Base-by-base conservation (phyloP, 2,797 vertebrate genomes). In the Xiphophorus birchmanni region DNA sequence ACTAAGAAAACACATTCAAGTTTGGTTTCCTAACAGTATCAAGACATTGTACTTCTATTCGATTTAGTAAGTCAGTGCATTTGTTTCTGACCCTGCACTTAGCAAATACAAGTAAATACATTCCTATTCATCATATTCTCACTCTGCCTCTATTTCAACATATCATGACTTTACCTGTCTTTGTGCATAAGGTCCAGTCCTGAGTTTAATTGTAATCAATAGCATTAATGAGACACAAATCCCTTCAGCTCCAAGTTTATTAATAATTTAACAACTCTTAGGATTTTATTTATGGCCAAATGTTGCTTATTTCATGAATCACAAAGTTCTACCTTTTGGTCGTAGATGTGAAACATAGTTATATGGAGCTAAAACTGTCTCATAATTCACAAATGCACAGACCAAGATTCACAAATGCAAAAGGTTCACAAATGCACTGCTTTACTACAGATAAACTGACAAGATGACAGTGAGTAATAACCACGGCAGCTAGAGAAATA, bases 251-350 rank as follows among this genome's bases (percentile, higher is more conserved):
- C 84, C 80, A 86, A 71, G 81, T 92, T 94, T 94, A 93, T 92
- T 93, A 82, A 93, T 93, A 90, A 93, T 88, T 94, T 92, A 78
- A 86, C 29, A 63, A 40, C 37, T 67, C 65, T 67, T 67, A 63
- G 60, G 71, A 87, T 89, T 89, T 82, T 63, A 83, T 75, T 87
- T 60, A 74, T 65, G 17, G 1, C 26, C 75, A 84, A 54, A 74
- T 58, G 32, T 32, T 40, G 26, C 60, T 75, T 76, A 63, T 84
- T 85, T 81, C 52, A 81, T 69, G n/a, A 81, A 63, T 45, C 35
- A 37, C 63, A 37, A 67, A 74, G 88, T 56, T 26, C 58, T 79
- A 58, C 71, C 45, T 52, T 73, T 74, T 83, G 47, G 15, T 48
- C 47, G 5, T 48, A 48, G 47, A 48, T 48, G 47, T 48, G 47